Evolutionary conservation across 2,113 vertebrate genomes (phyloP).

Genomic region (Marmota monax): DNA sequence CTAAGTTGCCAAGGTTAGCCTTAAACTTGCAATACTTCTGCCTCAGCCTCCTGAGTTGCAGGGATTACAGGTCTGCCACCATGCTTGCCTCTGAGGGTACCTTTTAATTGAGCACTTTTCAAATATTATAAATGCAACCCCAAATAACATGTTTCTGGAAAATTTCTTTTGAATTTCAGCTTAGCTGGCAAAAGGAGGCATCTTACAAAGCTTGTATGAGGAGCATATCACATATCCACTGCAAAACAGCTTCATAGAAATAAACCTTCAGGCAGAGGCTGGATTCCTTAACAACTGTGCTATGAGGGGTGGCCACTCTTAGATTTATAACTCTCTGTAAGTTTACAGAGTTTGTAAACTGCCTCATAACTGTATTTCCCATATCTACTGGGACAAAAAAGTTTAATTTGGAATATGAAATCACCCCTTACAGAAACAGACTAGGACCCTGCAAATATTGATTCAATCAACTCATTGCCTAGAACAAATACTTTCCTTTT

Average conservation of each 20-base stretch:
- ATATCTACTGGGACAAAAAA: not conserved
- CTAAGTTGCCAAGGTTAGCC: no score
- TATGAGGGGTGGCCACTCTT: not conserved
- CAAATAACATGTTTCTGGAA: constrained; percentile 43
- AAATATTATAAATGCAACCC: constrained; percentile 33
- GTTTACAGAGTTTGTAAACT: not conserved
- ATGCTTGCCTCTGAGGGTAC: not conserved
- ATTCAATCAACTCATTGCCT: not conserved
- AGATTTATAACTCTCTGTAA: not conserved
- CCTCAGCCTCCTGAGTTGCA: no score
- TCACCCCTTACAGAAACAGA: not conserved
- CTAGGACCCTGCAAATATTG: constrained; percentile 16
- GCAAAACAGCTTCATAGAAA: not conserved
- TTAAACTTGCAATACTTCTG: no score
- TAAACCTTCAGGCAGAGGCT: not conserved
- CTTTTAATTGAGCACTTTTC: constrained; percentile 57
- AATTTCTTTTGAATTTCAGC: constrained; percentile 58
- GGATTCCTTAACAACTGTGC: not conserved
- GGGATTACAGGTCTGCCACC: no score
- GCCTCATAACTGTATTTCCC: not conserved
- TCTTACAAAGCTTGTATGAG: not conserved
- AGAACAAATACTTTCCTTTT: constrained; percentile 30
- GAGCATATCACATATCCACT: not conserved
- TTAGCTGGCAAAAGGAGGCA: not conserved
- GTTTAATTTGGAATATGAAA: constrained; percentile 35